Base-by-base conservation (phyloP, 2,888 invertebrate genomes). In the Gymnosoma rotundatum region DNA sequence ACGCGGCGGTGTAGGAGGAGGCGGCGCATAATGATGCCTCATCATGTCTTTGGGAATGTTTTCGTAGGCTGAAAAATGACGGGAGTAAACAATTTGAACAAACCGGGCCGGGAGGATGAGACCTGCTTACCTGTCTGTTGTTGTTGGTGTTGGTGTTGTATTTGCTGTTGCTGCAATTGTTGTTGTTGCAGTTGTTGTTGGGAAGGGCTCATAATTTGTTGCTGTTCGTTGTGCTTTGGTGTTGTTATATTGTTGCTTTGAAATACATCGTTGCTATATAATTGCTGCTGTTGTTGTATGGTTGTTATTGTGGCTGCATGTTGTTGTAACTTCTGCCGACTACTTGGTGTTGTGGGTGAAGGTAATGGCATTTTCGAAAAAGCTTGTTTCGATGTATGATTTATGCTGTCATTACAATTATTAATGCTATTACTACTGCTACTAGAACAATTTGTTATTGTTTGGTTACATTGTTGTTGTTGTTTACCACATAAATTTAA, bases 1-100 rank as follows among this genome's bases (percentile, higher is more conserved):
- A 87, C 92, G 89, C 87, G 93, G 92, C 88, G 92, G 91, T 86
- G 91, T 90, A 86, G 92, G 91, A 87, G 92, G 92, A 88, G 91
- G 91, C 87, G 89, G 86, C 85, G 86, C 76, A 88, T 87, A 87
- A 87, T 86, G 87, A 87, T 87, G 83, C 88, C 87, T 87, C 86
- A 84, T 91, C 89, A 92, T 91, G 89, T 92, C 92, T 92, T 92
- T 92, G 90, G 92, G 91, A 92, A 92, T 92, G 92, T 92, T 92
- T 91, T 92, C 92, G 90, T 92, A 92, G 88, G 91, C 92, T 92
- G 91, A 90, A 92, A 92, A 90, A 91, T 91, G 83, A 91, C 90
- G 89, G 91, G 89, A 91, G 90, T 91, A 87, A 91, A 88, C 92
- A 92, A 90, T 89, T 91, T 92, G 86, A 91, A 89, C 88, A 91